These are phyloP conservation scores for Cantharis lateralis DNA, from an alignment of 2,888 invertebrate species.

Conservation along the genomic window DNA sequence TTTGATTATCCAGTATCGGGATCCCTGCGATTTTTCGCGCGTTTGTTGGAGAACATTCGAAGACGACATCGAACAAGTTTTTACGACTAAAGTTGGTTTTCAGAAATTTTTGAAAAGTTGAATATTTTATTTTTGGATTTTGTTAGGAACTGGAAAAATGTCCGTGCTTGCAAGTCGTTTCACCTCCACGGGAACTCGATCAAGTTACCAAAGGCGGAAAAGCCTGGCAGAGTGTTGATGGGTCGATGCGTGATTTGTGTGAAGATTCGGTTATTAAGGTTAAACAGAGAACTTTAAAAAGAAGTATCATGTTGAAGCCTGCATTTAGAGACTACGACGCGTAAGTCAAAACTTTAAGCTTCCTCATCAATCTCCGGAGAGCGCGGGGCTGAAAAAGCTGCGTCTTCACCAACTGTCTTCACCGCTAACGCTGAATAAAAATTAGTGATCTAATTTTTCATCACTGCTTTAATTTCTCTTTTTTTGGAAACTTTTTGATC, in stretches of 20 bases:
- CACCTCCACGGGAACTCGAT: constrained; percentile 61
- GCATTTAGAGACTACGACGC: constrained; percentile 74
- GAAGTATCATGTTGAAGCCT: constrained; percentile 68
- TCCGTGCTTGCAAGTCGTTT: constrained; percentile 62
- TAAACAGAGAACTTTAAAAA: constrained; percentile 64
- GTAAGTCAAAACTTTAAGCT: constrained; percentile 51
- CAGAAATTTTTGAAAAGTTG: not conserved
- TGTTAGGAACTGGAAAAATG: constrained; percentile 65
- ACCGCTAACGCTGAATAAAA: no score
- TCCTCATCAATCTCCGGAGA: no score
- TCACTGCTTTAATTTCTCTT: not conserved
- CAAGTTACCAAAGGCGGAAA: constrained; percentile 58
- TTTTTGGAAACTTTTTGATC: not conserved
- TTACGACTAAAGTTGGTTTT: constrained; percentile 48
- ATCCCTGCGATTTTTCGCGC: constrained; percentile 70
- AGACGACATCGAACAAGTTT: constrained; percentile 75
- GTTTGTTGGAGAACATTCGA: constrained; percentile 79
- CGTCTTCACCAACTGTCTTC: no score
- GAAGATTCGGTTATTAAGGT: constrained; percentile 68
- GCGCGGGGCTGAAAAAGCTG: no score
- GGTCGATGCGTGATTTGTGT: constrained; percentile 58
- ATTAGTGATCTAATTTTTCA: no score
- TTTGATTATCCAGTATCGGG: constrained; percentile 69
- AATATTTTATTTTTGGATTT: not conserved
- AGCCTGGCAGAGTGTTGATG: constrained; percentile 56